Evolutionary conservation across 2,113 vertebrate genomes (phyloP), one percentile per base, ranked within the genome.

Genomic region (Glaucomys volans): DNA sequence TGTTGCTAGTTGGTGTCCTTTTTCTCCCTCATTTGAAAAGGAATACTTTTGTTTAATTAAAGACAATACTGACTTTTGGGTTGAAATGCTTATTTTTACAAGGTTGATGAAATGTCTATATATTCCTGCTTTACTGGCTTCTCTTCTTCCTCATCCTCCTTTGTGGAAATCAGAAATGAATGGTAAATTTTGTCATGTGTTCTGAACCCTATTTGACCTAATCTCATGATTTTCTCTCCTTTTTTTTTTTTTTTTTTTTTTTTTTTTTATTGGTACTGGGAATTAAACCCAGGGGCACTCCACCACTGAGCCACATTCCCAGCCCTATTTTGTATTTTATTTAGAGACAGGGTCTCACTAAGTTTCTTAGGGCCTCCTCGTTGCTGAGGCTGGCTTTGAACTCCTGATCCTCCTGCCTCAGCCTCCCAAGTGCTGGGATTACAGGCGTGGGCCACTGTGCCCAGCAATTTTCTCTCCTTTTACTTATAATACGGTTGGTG

Each of bases 31-130:
- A 79, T 87, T 79, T 89, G 52, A 92, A 18, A 74, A 54, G 66
- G 12, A 94, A 80, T 77, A 59, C 44, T 44, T 91, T 57, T 91
- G 28, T 67, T 86, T 91, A 80, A 85, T 50, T 85, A 59, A 69
- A 72, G 89, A 71, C 47, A 47, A 85, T 92, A 17, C 35, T 59
- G 82, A 92, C 40, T 83, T 94, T 32, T 30, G n/a, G n/a, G 22
- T 42, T 69, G 74, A 85, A 26, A 76, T 76, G 24, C 87, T 94
- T 76, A 83, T 87, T 84, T 94, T 96, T 57, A 87, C 35, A 93
- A 84, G 22, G 66, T 50, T 66, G n/a, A 7, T 83, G 64, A 86
- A 79, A 75, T 91, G 80, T 40, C 18, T 84, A 69, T 79, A 4
- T 54, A 52, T 92, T 83, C 8, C 67, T 94, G 37, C 87, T 92